Conservation (phyloP, 2,888 invertebrate genomes). For the Dendrolimus houi region DNA sequence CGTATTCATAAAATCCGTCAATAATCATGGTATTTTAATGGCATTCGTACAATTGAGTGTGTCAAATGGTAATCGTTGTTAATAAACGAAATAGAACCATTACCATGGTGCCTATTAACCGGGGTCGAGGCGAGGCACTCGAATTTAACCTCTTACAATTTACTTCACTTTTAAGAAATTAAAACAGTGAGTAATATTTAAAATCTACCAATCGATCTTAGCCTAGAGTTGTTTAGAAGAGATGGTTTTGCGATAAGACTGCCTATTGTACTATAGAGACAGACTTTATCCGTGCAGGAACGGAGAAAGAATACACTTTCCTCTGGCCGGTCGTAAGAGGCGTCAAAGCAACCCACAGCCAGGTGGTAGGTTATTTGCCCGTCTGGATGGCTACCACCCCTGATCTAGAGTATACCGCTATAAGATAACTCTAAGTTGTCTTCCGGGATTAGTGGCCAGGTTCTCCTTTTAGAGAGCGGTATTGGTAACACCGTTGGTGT, state of each 20-base stretch:
- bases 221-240: too few species aligned
- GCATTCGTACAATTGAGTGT: constrained; percentile 3
- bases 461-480: background rate
- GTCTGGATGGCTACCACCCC: too few species aligned
- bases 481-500: background rate
- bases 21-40: constrained; percentile 1
- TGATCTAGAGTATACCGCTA: background rate
- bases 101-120: constrained; percentile 4
- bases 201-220: too few species aligned
- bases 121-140: constrained; percentile 6
- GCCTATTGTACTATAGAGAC: too few species aligned
- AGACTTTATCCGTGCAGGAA: too few species aligned
- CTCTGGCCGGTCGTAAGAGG: too few species aligned
- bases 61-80: constrained; percentile 7
- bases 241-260: too few species aligned
- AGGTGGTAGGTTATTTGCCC: background rate
- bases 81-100: constrained; percentile 9
- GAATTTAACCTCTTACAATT: too few species aligned
- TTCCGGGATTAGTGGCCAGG: background rate
- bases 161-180: too few species aligned
- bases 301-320: too few species aligned
- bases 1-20: background rate
- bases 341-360: too few species aligned
- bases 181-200: too few species aligned
- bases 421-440: background rate